These are phyloP conservation scores for human (Homo sapiens) DNA, from an alignment of 2,113 vertebrate species.

Conservation along the genomic window GRCh38 chr18:75343501-75344000, in stretches of 20 bases:
- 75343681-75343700: not conserved
- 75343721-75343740: not conserved
- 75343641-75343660: not conserved
- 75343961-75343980: not conserved
- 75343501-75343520: conserved; percentile 56
- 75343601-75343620: not conserved
- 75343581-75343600: not conserved
- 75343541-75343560: not conserved
- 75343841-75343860: not conserved
- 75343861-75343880: not conserved
- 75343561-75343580: not conserved
- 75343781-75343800: not conserved
- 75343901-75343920: too few species aligned
- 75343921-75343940: not conserved
- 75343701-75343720: fast-evolving
- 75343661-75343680: not conserved
- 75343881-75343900: not conserved
- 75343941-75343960: not conserved
- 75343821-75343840: not conserved
- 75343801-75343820: not conserved
- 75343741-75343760: not conserved
- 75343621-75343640: fast-evolving
- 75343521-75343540: not conserved
- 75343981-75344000: not conserved
- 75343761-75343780: not conserved